A percentile compares a stretch with the other conserved stretches of the same genome.
Evolutionary conservation across 1,140 invertebrate species (phyloP).

Genomic region (Diorhabda carinulata): DNA sequence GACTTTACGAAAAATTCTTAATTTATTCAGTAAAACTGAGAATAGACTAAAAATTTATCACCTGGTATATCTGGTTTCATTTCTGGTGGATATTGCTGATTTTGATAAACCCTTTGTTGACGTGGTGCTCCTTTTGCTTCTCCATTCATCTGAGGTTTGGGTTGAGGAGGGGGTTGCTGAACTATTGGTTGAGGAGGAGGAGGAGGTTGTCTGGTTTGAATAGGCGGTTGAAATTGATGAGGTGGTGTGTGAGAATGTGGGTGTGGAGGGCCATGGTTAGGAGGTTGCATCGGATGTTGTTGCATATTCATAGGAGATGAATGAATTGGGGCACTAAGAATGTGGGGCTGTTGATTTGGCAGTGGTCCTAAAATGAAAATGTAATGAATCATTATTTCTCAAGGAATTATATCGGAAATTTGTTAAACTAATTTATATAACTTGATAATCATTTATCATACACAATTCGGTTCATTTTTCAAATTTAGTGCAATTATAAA

Average conservation of each 20-base stretch:
- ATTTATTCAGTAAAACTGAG: too few species aligned
- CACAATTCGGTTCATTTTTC: too few species aligned
- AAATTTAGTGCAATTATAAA: too few species aligned
- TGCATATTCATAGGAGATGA: constrained; percentile 13
- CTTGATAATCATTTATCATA: too few species aligned
- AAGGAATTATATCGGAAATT: too few species aligned
- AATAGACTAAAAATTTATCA: background rate
- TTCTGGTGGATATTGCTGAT: constrained; percentile 40
- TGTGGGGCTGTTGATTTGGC: constrained; percentile 21
- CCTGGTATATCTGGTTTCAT: constrained; percentile 5
- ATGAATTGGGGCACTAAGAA: constrained; percentile 21
- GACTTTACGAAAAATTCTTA: too few species aligned
- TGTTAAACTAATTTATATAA: too few species aligned
- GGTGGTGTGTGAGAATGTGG: constrained; percentile 39
- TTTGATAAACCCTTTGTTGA: constrained; percentile 26
- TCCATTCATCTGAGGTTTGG: constrained; percentile 37
- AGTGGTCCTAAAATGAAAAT: constrained; percentile 14
- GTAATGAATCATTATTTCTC: too few species aligned
- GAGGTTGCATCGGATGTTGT: constrained; percentile 18
- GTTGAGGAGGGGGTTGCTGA: constrained; percentile 24
- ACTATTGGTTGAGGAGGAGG: background rate
- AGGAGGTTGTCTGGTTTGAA: constrained; percentile 18
- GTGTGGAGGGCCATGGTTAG: constrained; percentile 21
- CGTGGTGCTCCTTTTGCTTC: constrained; percentile 37
- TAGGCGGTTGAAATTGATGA: constrained; percentile 41